Evolutionary conservation across 2,888 invertebrate species (phyloP).

Genomic region (Invenusta paracnida): DNA sequence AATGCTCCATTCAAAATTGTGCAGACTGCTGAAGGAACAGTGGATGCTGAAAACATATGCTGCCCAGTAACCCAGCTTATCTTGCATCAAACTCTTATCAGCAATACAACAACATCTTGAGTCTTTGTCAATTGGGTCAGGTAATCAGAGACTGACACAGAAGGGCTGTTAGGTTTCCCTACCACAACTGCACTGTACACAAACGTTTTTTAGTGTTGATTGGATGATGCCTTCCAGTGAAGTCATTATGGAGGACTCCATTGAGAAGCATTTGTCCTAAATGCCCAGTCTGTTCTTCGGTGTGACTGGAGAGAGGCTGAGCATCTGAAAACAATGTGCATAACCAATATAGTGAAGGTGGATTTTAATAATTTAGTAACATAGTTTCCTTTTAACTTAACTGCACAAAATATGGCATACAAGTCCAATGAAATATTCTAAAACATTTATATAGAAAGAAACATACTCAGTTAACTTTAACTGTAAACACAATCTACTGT

Average conservation of each 20-base stretch:
- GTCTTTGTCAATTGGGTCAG: background rate
- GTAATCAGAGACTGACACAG: background rate
- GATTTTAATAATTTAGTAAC: no score
- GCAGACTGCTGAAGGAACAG: background rate
- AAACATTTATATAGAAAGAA: no score
- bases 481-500: no score
- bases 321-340: background rate
- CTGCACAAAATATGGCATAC: no score
- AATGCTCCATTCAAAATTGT: background rate
- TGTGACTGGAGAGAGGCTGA: background rate
- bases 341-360: no score
- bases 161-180: background rate
- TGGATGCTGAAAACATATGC: background rate
- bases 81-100: background rate
- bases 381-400: no score
- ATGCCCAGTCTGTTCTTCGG: background rate
- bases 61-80: background rate
- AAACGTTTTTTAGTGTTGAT: background rate
- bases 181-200: background rate
- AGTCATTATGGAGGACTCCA: background rate
- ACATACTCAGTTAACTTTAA: no score
- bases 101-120: background rate
- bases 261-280: background rate
- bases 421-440: no score
- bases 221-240: background rate